Evolutionary conservation across 2,797 vertebrate genomes (phyloP).

Genomic region (Hypotaenidia philippensis): DNA sequence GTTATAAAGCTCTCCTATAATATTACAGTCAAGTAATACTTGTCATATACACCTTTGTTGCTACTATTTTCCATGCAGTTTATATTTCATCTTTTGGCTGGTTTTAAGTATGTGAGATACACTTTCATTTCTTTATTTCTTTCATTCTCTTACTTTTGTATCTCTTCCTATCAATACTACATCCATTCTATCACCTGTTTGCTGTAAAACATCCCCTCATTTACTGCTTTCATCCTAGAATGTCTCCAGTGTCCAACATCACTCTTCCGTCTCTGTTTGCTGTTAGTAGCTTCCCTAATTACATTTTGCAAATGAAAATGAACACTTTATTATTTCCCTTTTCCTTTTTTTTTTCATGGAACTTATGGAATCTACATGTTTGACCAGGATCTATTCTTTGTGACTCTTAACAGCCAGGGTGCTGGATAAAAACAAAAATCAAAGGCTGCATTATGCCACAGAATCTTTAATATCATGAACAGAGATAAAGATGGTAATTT

Average conservation of each 20-base stretch:
- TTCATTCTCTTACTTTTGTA: not conserved
- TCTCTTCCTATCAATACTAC: not conserved
- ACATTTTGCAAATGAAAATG: not conserved
- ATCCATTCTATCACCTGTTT: not conserved
- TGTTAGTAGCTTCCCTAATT: not conserved
- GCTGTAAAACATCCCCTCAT: not conserved
- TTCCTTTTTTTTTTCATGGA: not conserved
- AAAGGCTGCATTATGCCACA: not conserved
- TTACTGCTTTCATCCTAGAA: not conserved
- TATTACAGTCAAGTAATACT: not conserved
- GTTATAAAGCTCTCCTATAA: not conserved
- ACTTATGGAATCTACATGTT: not conserved
- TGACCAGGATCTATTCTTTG: not conserved
- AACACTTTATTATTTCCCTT: not conserved
- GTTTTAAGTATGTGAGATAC: not conserved
- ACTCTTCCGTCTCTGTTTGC: not conserved
- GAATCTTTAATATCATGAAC: not conserved
- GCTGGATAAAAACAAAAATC: not conserved
- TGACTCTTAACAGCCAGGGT: not conserved
- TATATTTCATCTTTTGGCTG: not conserved
- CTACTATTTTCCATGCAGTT: not conserved
- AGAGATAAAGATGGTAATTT: not conserved
- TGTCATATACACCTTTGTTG: not conserved
- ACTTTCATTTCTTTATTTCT: not conserved
- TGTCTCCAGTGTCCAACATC: not conserved